Evolutionary conservation across 2,888 invertebrate genomes (phyloP).

Genomic region (Penaeus monodon): DNA sequence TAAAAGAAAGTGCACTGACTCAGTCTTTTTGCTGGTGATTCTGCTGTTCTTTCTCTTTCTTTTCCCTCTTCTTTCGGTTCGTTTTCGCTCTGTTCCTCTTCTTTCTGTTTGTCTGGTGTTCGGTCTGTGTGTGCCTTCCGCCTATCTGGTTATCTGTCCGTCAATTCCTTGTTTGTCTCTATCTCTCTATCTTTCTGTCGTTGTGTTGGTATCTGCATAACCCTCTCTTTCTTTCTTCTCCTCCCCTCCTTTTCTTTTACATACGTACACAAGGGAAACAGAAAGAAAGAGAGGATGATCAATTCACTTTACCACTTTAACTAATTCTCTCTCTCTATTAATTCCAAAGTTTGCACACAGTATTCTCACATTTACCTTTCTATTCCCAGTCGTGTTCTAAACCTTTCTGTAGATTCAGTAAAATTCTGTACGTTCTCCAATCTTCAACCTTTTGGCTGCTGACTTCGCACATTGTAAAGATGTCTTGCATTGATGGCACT

Average conservation of each 20-base stretch:
- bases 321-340: conserved; percentile 3
- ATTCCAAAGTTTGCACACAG: not conserved
- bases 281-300: conserved; percentile 6
- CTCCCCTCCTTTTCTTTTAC: not conserved
- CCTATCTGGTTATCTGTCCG: conserved; percentile 3
- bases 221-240: not conserved
- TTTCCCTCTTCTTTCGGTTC: no score
- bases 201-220: not conserved
- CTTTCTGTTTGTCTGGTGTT: not conserved
- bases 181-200: conserved; percentile 4
- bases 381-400: no score
- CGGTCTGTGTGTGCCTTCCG: not conserved
- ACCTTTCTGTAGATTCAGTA: no score
- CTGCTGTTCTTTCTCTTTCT: no score
- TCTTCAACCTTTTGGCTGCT: no score
- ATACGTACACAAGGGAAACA: no score
- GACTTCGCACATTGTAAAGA: no score
- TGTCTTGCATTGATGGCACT: no score
- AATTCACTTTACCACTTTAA: not conserved
- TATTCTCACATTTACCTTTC: no score
- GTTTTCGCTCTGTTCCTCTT: not conserved
- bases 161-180: not conserved
- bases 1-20: no score
- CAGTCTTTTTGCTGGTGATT: no score
- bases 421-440: no score